Conservation (phyloP, 2,888 invertebrate species). For the Dione juno region DNA sequence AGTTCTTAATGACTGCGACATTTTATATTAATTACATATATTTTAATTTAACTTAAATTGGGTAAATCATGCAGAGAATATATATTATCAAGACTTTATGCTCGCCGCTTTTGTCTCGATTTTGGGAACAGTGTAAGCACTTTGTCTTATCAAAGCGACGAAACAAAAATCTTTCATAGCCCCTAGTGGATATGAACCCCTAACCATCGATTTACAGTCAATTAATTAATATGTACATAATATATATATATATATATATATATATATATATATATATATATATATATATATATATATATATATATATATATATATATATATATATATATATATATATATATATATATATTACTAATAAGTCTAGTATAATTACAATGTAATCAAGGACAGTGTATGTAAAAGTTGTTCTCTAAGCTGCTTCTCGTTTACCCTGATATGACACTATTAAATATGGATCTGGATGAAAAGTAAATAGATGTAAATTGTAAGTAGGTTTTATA, state of each 20-base stretch:
- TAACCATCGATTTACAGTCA: too few relatives aligned
- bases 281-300: neutral
- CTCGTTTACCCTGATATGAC: constrained; percentile 30
- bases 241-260: neutral
- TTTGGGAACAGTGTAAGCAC: too few relatives aligned
- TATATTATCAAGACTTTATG: too few relatives aligned
- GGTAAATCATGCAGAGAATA: too few relatives aligned
- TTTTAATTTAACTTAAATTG: too few relatives aligned
- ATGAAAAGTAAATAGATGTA: neutral
- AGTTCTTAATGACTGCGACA: too few relatives aligned
- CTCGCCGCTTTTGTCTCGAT: too few relatives aligned
- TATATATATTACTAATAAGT: neutral
- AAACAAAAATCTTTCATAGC: too few relatives aligned
- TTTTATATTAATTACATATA: too few relatives aligned
- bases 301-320: neutral
- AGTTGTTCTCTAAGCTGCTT: constrained; percentile 42
- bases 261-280: neutral
- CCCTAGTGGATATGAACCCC: too few relatives aligned
- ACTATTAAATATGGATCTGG: constrained; percentile 19
- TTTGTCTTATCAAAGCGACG: too few relatives aligned
- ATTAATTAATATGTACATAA: neutral
- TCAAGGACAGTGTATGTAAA: constrained; percentile 42
- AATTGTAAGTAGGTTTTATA: neutral
- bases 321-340: neutral
- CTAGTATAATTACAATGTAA: neutral